Evolutionary conservation across 2,888 invertebrate species (phyloP), one percentile per base, ranked within the genome.

Genomic region (Xestoiulus laeticollis): DNA sequence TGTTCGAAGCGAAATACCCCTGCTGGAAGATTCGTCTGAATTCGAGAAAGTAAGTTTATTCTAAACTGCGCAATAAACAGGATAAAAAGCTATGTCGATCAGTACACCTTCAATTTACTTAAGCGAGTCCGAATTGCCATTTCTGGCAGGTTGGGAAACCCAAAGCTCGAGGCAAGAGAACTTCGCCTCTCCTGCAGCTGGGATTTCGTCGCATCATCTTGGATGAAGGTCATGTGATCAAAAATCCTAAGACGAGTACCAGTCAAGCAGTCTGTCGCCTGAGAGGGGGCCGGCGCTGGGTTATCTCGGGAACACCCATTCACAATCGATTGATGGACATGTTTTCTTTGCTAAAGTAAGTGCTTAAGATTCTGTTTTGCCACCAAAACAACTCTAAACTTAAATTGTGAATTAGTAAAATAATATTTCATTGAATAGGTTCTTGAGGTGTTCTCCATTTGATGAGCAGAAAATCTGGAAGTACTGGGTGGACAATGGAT

Each of bases 211-310:
- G 99, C 86, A 94, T 98, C 2, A 95, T 99, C 89, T 93, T 99
- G 32, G 99, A 99, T 92, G 99, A 99, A 93, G 99, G 96, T 0
- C 99, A 99, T 92, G 94, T 95, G 78, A 96, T 99, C 12, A 95
- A 98, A 90, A 99, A 99, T 93, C 94, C 96, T 91, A 97, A 97
- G 92, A 94, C 96, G 12, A 93, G 94, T 89, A 95, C 95, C 0
- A 95, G 96, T 0, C 91, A 93, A 89, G 95, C 96, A 0, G 95
- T 95, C 10, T 95, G 95, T 91, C 92, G 93, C 1, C 92, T 97
- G 85, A 90, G 91, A 0, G 94, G 94, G 8, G 93, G 92, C 88
- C 93, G 94, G 1, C 94, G 97, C 16, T 97, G 97, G 97, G 95
- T 95, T 0, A 93, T 99, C 30, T 98, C 98, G 0, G 99, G 99